phyloP scores from a whole-genome alignment of 2,888 invertebrate genomes.

The Drosophila ustulata region DNA sequence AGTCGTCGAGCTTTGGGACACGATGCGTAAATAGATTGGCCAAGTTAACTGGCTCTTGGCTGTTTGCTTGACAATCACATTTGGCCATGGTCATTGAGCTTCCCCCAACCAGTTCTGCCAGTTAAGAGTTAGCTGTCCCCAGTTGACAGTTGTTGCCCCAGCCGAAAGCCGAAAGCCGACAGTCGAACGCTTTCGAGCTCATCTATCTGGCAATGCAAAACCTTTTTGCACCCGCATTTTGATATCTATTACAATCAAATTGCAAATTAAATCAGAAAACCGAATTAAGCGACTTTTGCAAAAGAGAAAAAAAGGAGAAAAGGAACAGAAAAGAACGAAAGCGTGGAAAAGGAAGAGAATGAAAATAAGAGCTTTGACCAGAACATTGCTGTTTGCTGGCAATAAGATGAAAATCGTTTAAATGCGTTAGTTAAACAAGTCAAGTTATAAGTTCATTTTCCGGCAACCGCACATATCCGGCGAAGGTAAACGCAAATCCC shows the following conservation, averaged over 20 bases:
- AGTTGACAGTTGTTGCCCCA: conserved; percentile 36
- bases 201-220: conserved; percentile 30
- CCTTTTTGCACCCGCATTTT: conserved; percentile 59
- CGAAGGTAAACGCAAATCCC: conserved; percentile 62
- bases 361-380: conserved; percentile 18
- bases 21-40: conserved; percentile 11
- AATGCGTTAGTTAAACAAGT: conserved; percentile 80
- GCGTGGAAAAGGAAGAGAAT: not conserved
- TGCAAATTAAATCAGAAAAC: conserved; percentile 73
- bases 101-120: conserved; percentile 10
- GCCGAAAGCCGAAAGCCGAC: not conserved
- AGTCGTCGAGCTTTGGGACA: conserved; percentile 9
- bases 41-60: conserved; percentile 9
- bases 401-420: conserved; percentile 71
- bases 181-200: conserved; percentile 2
- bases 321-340: not conserved
- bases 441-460: conserved; percentile 79
- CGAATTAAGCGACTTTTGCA: conserved; percentile 23
- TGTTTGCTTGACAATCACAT: conserved; percentile 60
- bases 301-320: conserved; percentile 18
- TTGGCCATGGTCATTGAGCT: conserved; percentile 49
- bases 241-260: conserved; percentile 78
- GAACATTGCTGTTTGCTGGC: conserved; percentile 17
- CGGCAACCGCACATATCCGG: conserved; percentile 77
- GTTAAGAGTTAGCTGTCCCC: conserved; percentile 33